Evolutionary conservation across 1,140 invertebrate genomes (phyloP), one percentile per base, ranked within the genome.

Genomic region (Conopomorpha cramerella): DNA sequence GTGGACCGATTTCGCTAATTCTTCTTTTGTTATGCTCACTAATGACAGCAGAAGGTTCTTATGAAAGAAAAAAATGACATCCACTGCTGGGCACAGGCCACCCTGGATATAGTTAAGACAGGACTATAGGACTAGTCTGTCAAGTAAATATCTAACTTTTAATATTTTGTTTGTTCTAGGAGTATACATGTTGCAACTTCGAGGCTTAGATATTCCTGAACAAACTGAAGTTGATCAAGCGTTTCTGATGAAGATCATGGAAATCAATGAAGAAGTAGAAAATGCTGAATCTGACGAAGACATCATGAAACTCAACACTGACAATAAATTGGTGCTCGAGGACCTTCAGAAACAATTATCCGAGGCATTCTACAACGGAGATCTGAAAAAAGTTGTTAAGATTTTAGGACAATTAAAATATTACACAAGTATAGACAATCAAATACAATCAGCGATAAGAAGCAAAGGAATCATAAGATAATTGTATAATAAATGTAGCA

Each of bases 161-260:
- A n/a, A n/a, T n/a, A n/a, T n/a, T n/a, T n/a, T n/a, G n/a, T n/a
- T n/a, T n/a, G n/a, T n/a, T 58, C 29, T 39, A 78, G 76, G 76
- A 15, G 65, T 74, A 15, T 79, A 96, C 57, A 81, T 96, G 58
- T 63, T 95, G 11, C 64, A 84, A 47, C 62, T 92, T 23, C 74
- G 84, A 46, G 85, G 85, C 1, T 59, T 83, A 38, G 72, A 82
- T 10, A 84, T 94, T 49, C 77, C 85, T 4, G 89, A 93, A 73
- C 84, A 87, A 33, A 85, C 82, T 25, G 79, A 83, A 40, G 53
- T 86, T 8, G 84, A 93, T 55, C 78, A 84, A 36, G 81, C 84
- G 51, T 95, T 96, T 70, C 74, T 95, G 1, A 86, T 89, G 81
- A 79, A 86, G 61, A 89, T 96, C 36, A 92, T 96, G 91, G 91